phyloP scores from a whole-genome alignment of 2,888 invertebrate species.

The Chironomus tentans region DNA sequence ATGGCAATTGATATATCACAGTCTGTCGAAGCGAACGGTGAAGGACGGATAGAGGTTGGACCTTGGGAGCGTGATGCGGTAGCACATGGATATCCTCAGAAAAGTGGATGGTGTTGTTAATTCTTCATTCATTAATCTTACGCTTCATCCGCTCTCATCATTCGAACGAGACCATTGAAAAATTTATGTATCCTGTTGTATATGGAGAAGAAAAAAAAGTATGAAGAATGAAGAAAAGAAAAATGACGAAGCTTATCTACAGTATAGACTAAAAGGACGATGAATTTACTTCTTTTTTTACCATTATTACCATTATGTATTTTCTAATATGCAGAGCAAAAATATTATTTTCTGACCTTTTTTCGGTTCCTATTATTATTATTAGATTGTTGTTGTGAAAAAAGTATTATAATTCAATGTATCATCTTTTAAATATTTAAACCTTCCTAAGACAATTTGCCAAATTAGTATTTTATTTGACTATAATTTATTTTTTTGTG shows the following conservation, averaged over 20 bases:
- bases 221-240: background rate
- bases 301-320: background rate
- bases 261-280: background rate
- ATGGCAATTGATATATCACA: constrained; percentile 46
- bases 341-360: background rate
- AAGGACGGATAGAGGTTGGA: constrained; percentile 53
- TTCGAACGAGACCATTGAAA: background rate
- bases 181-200: background rate
- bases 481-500: no score
- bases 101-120: constrained; percentile 52
- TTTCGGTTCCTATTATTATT: background rate
- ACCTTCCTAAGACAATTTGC: no score
- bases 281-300: background rate
- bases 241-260: background rate
- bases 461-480: no score
- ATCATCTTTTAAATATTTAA: no score
- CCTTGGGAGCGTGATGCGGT: constrained; percentile 56
- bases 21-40: constrained; percentile 50
- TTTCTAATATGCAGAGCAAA: no score
- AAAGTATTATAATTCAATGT: background rate
- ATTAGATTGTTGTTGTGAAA: background rate
- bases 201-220: no score
- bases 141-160: background rate
- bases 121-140: background rate
- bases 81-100: constrained; percentile 57